Percentiles rank a stretch among this genome's conserved stretches.
These are phyloP conservation scores for Drosophila sordidula DNA, from an alignment of 2,888 invertebrate species.

Conservation along the genomic window DNA sequence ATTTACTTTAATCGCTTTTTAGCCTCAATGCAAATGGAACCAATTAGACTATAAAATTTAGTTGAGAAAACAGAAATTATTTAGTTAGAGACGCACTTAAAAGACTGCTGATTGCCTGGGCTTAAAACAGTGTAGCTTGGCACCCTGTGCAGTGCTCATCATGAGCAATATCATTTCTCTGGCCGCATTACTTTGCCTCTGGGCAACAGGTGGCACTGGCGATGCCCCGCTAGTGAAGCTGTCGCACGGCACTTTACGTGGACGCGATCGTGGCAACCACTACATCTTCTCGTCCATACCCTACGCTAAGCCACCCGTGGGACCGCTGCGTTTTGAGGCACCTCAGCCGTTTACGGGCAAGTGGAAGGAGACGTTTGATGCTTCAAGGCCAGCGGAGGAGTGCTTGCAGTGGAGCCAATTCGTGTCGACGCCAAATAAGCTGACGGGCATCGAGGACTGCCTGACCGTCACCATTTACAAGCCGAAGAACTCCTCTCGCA, in stretches of 20 bases:
- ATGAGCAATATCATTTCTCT: not conserved
- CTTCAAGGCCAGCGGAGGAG: slow-evolving; percentile 86
- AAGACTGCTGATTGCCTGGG: not conserved
- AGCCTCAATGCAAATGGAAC: not conserved
- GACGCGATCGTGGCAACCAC: slow-evolving; percentile 81
- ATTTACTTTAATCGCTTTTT: not conserved
- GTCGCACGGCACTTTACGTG: slow-evolving; percentile 73
- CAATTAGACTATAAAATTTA: not conserved
- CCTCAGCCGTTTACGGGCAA: slow-evolving; percentile 61
- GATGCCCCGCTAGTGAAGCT: slow-evolving; percentile 54
- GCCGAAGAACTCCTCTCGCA: slow-evolving; percentile 81
- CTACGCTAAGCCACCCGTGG: slow-evolving; percentile 88
- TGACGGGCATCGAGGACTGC: slow-evolving; percentile 89
- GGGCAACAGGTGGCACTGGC: not conserved
- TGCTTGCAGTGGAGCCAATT: slow-evolving; percentile 89
- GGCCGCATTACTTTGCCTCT: not conserved
- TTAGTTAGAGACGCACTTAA: not conserved
- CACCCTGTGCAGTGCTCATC: not conserved
- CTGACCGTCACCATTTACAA: slow-evolving; percentile 88
- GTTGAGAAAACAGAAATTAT: not conserved
- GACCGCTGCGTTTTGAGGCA: slow-evolving; percentile 87
- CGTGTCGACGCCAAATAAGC: slow-evolving; percentile 54
- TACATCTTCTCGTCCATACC: slow-evolving; percentile 89
- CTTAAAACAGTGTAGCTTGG: not conserved
- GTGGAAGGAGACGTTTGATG: slow-evolving; percentile 83